A percentile compares a stretch with the other conserved stretches of the same genome.
These are phyloP conservation scores for Dendroctonus ponderosae DNA, from an alignment of 1,140 invertebrate genomes.

Conservation along the genomic window DNA sequence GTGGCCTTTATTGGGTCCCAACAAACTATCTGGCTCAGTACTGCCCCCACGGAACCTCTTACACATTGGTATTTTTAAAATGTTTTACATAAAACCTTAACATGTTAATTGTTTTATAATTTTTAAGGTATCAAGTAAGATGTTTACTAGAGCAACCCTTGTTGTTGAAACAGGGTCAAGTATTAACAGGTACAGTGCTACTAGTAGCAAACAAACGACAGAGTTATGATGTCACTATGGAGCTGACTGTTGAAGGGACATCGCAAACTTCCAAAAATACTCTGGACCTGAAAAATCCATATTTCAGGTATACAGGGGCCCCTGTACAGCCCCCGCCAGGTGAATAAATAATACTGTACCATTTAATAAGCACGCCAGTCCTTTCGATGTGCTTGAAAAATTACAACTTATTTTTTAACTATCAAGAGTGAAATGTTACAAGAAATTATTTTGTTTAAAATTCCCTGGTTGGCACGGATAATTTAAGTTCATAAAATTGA, in stretches of 20 bases:
- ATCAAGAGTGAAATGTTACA: too few species aligned
- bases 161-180: slow-evolving; percentile 92
- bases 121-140: slow-evolving; percentile 83
- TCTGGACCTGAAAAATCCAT: slow-evolving; percentile 98
- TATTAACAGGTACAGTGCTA: slow-evolving; percentile 82
- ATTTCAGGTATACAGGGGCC: slow-evolving; percentile 91
- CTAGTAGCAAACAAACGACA: slow-evolving; percentile 94
- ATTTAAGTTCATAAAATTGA: too few species aligned
- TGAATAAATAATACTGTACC: slow-evolving; percentile 1
- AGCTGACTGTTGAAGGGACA: slow-evolving; percentile 86
- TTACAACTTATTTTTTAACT: too few species aligned
- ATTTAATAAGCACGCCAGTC: too few species aligned
- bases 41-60: slow-evolving; percentile 95
- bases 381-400: too few species aligned
- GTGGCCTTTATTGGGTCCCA: slow-evolving; percentile 94
- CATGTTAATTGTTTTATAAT: neutral
- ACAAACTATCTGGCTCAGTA: slow-evolving; percentile 96
- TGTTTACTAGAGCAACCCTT: slow-evolving; percentile 93
- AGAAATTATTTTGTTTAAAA: too few species aligned
- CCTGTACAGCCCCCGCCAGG: slow-evolving; percentile 84
- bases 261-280: slow-evolving; percentile 82
- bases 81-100: neutral
- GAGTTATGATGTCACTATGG: slow-evolving; percentile 99
- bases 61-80: slow-evolving; percentile 81
- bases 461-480: too few species aligned